Base-by-base conservation (phyloP, 2,888 invertebrate species). In the Corythucha ciliata region DNA sequence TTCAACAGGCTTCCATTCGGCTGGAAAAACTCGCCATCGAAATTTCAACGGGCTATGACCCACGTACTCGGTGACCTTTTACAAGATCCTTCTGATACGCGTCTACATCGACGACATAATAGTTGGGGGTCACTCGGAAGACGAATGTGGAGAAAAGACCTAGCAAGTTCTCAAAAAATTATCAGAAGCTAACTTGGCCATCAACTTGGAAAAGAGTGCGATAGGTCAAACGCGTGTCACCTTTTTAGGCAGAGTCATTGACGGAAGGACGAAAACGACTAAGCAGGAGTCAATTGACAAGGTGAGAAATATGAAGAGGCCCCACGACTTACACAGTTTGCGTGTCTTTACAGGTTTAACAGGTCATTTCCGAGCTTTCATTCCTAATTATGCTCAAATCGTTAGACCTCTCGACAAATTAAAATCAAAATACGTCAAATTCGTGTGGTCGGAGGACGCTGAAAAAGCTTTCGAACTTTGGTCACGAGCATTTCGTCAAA, bases 11-110 rank as follows among this genome's bases (percentile, higher is more conserved):
- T 41, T 10, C 41, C 41, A n/a, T 41, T 22, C 16, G 41, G 41
- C 8, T 41, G 41, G 41, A 41, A 41, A 41, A 41, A 41, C n/a
- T 41, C 41, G 10, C 41, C 41, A 12, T 21, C 41, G 22, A 41
- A 41, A 41, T 41, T 41, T 12, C 24, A 41, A 24, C 24, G 41
- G 26, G 16, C 12, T 8, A 29, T 29, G 29, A 29, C 29, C 10
- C 8, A 8, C 8, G 29, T 29, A 10, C 12, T 29, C 8, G 29
- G 29, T 10, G 29, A 29, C 12, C 29, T 29, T 10, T 12, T 29
- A 10, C 29, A 29, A n/a, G 4, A 6, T 12, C 16, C 24, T 12
- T n/a, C 3, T n/a, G 7, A 41, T 41, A 6, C 16, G 41, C 7
- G 41, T 41, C 20, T 24, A 41, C 25, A 41, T 41, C 6, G 41